phyloP scores from a whole-genome alignment of 2,113 vertebrate species.

The Boleophthalmus pectinirostris region DNA sequence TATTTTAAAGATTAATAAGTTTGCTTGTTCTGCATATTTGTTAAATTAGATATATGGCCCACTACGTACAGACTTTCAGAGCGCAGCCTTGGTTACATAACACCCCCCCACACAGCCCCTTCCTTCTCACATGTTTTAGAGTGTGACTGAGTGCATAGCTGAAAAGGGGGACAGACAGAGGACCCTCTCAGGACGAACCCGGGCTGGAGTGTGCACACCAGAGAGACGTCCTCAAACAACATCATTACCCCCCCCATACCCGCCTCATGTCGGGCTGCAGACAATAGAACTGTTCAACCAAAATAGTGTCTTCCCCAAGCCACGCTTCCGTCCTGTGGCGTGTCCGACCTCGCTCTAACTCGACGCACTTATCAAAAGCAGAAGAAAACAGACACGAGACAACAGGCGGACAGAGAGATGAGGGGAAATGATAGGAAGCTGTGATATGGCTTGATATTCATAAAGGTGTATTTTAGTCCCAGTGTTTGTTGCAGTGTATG shows the following conservation, averaged over 20 bases:
- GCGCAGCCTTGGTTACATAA: conserved; percentile 47
- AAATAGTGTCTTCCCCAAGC: conserved; percentile 70
- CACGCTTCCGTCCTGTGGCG: conserved; percentile 65
- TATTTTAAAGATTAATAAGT: background rate
- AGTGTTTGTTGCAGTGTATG: background rate
- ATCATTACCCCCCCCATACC: conserved; percentile 42
- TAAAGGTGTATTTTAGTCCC: background rate
- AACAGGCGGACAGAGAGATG: background rate
- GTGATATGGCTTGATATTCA: background rate
- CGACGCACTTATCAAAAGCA: conserved; percentile 55
- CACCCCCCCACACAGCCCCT: conserved; percentile 21
- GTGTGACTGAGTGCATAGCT: conserved; percentile 61
- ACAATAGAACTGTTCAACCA: conserved; percentile 74
- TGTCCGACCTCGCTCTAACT: conserved; percentile 49
- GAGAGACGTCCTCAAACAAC: conserved; percentile 41
- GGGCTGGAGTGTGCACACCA: conserved; percentile 25
- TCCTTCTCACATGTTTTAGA: conserved; percentile 63
- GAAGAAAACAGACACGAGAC: conserved; percentile 1
- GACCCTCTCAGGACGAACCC: conserved; percentile 49
- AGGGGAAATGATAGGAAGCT: background rate
- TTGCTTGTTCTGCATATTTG: background rate
- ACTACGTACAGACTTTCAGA: conserved; percentile 21
- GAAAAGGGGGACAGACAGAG: conserved; percentile 61
- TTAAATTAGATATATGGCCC: background rate
- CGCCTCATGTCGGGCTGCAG: conserved; percentile 32